Base-by-base conservation (phyloP, 2,113 vertebrate genomes). In the Vidua chalybeata region DNA sequence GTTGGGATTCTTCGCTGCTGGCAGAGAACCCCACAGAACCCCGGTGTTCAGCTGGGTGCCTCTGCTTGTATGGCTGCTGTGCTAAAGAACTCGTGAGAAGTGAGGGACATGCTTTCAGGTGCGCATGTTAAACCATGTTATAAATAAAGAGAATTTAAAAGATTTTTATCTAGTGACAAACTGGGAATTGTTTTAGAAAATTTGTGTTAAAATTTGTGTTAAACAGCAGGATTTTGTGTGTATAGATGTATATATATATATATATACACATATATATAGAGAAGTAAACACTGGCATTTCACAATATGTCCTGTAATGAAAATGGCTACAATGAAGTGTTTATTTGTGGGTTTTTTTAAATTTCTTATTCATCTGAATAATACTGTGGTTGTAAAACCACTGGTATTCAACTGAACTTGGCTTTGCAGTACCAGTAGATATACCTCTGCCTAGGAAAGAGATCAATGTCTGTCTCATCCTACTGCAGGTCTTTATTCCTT, bases 191-290 rank as follows among this genome's bases (percentile, higher is more conserved):
- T 21, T 79, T 37, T 43, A 63, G 31, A 67, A 75, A 79, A 37
- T 4, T 24, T 13, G 7, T 23, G 45, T 51, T 61, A 54, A 52
- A 35, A 35, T 35, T 35, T 35, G 35, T 48, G 45, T 46, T 48
- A 55, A 58, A 37, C 46, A n/a, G 9, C 12, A 37, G 13, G 13
- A 6, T 16, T 82, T 91, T 61, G 14, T 64, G 30, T 72, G 14
- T 33, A 0, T 19, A 6, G 26, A 9, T 16, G 0, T 43, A 2
- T 11, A 17, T 64, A 11, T 46, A 6, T 27, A 2, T 6, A 17
- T 64, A 11, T 46, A 6, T 27, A 2, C 5, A 26, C 11, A 7
- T 15, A 12, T 13, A 7, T 31, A 3, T 2, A 8, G 11, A 43
- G 13, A 24, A 39, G 7, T 80, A 43, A 41, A 28, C 35, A 28